Base-by-base conservation (phyloP, 2,797 vertebrate species). In the Parauchenoglanis ngamensis region DNA sequence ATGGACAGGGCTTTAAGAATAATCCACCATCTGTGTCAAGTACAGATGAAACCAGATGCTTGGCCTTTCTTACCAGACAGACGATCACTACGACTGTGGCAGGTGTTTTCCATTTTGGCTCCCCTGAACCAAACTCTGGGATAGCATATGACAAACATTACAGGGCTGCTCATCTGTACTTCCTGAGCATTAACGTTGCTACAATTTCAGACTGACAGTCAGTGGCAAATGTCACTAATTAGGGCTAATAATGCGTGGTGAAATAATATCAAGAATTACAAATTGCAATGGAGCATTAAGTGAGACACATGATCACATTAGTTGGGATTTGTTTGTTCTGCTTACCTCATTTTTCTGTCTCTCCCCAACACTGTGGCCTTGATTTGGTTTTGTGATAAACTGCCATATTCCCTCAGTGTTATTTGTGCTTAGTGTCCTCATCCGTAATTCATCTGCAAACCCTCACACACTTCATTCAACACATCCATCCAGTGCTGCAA, bases 21-120 rank as follows among this genome's bases (percentile, higher is more conserved):
- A 85, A 92, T 91, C 87, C 91, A 91, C 91, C 90, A 93, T 67
- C 86, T 91, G 89, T 81, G 72, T 87, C 52, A 44, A 88, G 82
- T 81, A 88, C 87, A 93, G 93, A 94, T 92, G 91, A 94, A 95
- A 95, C 91, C 94, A 96, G 94, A 95, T 94, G 93, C 94, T 89
- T 70, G 86, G 89, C 92, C 92, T 93, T 93, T 92, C 89, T 91
- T 93, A 93, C 88, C 90, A 95, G 92, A 95, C 57, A 87, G 88
- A 92, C 86, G 91, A 92, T 93, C 92, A 93, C 94, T 92, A 93
- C 63, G 91, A 93, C 93, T 94, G 92, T 91, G 92, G 92, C 95
- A 96, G 94, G 93, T 96, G 95, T 92, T 95, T 93, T 93, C 86
- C 84, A 94, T 95, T 90, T 89, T 91, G 56, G 86, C 67, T 85